These are phyloP conservation scores for Tetramorium simillimum DNA, from an alignment of 1,140 invertebrate genomes.

Conservation along the genomic window DNA sequence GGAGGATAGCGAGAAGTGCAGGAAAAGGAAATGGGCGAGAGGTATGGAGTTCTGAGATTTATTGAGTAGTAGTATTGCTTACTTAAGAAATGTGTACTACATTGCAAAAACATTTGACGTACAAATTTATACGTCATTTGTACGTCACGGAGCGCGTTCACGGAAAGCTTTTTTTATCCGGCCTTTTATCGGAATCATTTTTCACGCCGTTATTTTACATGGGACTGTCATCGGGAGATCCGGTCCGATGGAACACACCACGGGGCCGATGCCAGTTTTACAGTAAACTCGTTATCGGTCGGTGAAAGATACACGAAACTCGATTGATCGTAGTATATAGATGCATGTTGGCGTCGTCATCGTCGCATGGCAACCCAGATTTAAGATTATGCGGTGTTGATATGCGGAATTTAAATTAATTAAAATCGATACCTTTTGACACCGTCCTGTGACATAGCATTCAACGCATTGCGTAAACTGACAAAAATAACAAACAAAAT, in stretches of 20 bases:
- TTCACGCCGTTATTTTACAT: conserved; percentile 41
- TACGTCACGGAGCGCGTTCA: not conserved
- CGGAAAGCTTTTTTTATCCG: conserved; percentile 34
- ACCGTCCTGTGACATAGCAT: not conserved
- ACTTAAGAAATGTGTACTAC: conserved; percentile 5
- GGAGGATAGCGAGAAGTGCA: no score
- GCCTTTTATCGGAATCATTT: conserved; percentile 4
- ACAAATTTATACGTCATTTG: conserved; percentile 19
- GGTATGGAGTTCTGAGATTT: conserved; percentile 19
- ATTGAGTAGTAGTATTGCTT: not conserved
- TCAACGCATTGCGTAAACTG: not conserved
- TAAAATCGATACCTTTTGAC: conserved; percentile 11
- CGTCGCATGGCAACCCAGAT: conserved; percentile 55
- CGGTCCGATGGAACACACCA: conserved; percentile 30
- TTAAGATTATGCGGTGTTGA: conserved; percentile 47
- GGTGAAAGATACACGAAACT: conserved; percentile 38
- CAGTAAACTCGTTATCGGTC: conserved; percentile 31
- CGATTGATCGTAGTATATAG: conserved; percentile 18
- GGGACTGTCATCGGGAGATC: not conserved
- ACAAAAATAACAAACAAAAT: not conserved
- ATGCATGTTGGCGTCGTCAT: conserved; percentile 20
- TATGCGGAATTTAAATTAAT: conserved; percentile 57
- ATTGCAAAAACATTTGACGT: not conserved
- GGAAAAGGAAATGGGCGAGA: not conserved
- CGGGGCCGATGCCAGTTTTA: conserved; percentile 15